phyloP scores from a whole-genome alignment of 2,888 invertebrate genomes.

The Nephrocerus scutellatus region DNA sequence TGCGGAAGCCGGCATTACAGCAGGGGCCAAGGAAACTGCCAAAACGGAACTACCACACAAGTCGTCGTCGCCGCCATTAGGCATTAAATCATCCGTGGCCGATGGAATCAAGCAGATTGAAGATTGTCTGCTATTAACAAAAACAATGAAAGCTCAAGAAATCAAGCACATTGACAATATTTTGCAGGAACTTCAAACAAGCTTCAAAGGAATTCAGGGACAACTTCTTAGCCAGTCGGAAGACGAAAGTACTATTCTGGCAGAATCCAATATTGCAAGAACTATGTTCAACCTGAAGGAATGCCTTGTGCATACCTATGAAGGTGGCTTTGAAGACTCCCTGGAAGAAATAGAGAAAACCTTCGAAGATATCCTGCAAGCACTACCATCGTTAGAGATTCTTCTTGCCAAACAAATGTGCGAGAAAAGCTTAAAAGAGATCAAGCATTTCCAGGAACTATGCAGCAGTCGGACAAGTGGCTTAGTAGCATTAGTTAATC shows the following conservation, averaged over 20 bases:
- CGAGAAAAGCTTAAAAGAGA: conserved; percentile 35
- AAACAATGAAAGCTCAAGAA: conserved; percentile 25
- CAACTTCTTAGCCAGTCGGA: conserved; percentile 16
- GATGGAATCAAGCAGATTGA: conserved; percentile 41
- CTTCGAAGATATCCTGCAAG: conserved; percentile 40
- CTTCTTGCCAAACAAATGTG: conserved; percentile 49
- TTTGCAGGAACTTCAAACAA: conserved; percentile 33
- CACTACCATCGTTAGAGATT: conserved; percentile 41
- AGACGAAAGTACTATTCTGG: conserved; percentile 28
- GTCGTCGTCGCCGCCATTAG: conserved; percentile 21
- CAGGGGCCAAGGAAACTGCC: conserved; percentile 13
- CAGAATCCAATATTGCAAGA: conserved; percentile 36
- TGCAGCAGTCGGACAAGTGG: conserved; percentile 14
- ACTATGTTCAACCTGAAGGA: conserved; percentile 42
- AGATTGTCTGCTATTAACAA: conserved; percentile 33
- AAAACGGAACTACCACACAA: conserved; percentile 14
- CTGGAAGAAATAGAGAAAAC: conserved; percentile 41
- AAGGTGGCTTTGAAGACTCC: conserved; percentile 34
- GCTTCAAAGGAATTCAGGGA: conserved; percentile 22
- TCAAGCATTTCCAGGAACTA: conserved; percentile 26
- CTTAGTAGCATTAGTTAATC: conserved; percentile 20
- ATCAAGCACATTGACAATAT: conserved; percentile 31
- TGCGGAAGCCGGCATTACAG: conserved; percentile 40
- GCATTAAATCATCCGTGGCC: conserved; percentile 27
- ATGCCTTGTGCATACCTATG: conserved; percentile 43